Evolutionary conservation across 2,113 vertebrate genomes (phyloP).

Genomic region (Trogon melanurus): DNA sequence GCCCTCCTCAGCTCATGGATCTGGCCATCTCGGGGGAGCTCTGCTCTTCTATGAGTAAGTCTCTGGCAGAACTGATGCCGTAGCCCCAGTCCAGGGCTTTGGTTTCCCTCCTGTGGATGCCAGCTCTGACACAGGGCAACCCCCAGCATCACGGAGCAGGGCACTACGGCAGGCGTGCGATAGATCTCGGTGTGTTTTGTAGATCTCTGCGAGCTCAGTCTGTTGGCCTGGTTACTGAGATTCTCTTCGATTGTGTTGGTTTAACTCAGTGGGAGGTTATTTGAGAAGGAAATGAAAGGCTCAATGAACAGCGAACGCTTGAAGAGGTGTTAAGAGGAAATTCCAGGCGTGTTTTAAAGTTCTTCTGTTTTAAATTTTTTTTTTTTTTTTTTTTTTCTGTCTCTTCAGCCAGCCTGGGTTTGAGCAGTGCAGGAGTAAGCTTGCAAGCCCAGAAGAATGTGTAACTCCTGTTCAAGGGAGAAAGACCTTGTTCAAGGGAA

Average conservation of each 20-base stretch:
- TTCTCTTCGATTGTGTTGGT: constrained; percentile 42
- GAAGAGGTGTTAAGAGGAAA: constrained; percentile 49
- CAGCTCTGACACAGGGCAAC: fast-evolving
- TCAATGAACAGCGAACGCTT: neutral
- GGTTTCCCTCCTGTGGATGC: neutral
- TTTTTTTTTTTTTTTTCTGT: neutral
- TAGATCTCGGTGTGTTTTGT: neutral
- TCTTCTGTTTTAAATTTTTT: neutral
- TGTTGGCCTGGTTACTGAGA: neutral
- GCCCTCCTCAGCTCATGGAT: neutral
- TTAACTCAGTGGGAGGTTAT: constrained; percentile 59
- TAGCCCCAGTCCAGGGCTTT: neutral
- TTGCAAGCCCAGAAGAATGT: neutral
- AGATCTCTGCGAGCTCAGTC: neutral
- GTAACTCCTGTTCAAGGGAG: neutral
- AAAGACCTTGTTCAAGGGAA: neutral
- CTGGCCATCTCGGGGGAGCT: neutral
- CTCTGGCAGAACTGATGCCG: neutral
- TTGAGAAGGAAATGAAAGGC: constrained; percentile 51
- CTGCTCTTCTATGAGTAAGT: neutral
- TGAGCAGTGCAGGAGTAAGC: neutral
- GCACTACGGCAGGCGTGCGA: neutral
- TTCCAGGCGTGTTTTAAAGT: neutral
- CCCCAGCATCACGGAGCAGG: neutral
- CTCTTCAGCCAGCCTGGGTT: neutral